These are phyloP conservation scores for Fratercula arctica DNA, from an alignment of 2,797 vertebrate genomes.

Conservation along the genomic window DNA sequence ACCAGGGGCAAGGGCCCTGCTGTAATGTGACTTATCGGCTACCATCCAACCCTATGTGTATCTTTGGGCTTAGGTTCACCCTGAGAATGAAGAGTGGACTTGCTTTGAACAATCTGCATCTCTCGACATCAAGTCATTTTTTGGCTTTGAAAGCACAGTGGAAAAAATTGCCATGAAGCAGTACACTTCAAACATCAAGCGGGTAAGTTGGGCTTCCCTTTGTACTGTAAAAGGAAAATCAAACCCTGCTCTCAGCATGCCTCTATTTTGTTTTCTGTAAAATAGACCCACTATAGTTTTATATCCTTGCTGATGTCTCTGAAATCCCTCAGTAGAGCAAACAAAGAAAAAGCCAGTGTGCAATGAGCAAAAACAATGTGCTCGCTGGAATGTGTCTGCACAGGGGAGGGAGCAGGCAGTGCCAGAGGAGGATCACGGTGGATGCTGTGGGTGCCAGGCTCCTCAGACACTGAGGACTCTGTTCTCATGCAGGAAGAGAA, in stretches of 20 bases:
- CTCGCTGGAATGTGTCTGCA: neutral
- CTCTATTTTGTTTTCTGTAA: neutral
- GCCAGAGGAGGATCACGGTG: neutral
- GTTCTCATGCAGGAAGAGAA: neutral
- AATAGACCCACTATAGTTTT: neutral
- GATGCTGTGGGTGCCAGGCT: slow-evolving; percentile 5
- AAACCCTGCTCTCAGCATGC: neutral
- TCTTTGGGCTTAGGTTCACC: slow-evolving; percentile 75
- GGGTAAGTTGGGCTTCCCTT: slow-evolving; percentile 60
- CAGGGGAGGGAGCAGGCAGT: neutral
- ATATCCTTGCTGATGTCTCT: neutral
- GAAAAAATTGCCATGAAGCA: slow-evolving; percentile 85
- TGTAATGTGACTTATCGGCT: neutral
- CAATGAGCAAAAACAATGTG: neutral
- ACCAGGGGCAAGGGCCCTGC: neutral
- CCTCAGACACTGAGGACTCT: neutral
- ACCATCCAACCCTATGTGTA: neutral
- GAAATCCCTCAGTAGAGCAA: neutral
- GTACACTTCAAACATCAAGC: slow-evolving; percentile 79
- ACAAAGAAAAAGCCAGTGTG: neutral
- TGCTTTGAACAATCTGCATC: slow-evolving; percentile 83
- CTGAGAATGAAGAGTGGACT: slow-evolving; percentile 84
- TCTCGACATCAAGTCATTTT: slow-evolving; percentile 82
- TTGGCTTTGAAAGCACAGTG: slow-evolving; percentile 82
- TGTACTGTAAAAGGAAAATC: neutral